These are phyloP conservation scores for Plagodis dolabraria DNA, from an alignment of 2,888 invertebrate genomes.

Conservation along the genomic window DNA sequence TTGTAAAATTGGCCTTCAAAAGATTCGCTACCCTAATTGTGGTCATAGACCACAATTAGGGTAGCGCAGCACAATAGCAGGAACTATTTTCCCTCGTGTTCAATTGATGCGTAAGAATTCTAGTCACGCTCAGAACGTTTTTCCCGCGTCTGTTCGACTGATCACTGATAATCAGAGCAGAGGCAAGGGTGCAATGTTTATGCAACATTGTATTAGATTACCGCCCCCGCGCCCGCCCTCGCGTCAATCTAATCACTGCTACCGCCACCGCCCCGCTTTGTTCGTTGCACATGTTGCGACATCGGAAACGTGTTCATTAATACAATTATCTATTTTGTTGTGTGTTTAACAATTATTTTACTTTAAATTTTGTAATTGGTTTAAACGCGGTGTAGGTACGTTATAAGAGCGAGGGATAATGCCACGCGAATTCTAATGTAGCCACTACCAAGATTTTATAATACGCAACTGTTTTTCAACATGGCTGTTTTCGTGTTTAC, in stretches of 20 bases:
- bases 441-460: no score
- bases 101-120: constrained; percentile 1
- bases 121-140: constrained; percentile 12
- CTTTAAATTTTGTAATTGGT: constrained; percentile 23
- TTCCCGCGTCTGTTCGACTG: constrained; percentile 18
- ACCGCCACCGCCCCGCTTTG: constrained; percentile 21
- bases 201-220: constrained; percentile 69
- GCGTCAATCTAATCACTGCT: constrained; percentile 23
- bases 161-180: constrained; percentile 39
- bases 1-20: no score
- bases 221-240: constrained; percentile 38
- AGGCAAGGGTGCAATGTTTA: constrained; percentile 59
- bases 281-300: constrained; percentile 35
- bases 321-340: constrained; percentile 36
- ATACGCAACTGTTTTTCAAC: no score
- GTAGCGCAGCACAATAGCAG: no score
- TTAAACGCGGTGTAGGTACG: constrained; percentile 18
- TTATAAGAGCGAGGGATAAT: not conserved
- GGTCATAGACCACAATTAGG: no score
- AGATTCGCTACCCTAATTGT: no score
- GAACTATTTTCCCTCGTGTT: not conserved
- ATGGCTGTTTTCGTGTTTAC: no score
- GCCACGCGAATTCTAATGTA: no score
- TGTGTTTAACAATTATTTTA: constrained; percentile 32
- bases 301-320: constrained; percentile 21